Base-by-base conservation (phyloP, 2,797 vertebrate genomes). In the Etheostoma perlongum region DNA sequence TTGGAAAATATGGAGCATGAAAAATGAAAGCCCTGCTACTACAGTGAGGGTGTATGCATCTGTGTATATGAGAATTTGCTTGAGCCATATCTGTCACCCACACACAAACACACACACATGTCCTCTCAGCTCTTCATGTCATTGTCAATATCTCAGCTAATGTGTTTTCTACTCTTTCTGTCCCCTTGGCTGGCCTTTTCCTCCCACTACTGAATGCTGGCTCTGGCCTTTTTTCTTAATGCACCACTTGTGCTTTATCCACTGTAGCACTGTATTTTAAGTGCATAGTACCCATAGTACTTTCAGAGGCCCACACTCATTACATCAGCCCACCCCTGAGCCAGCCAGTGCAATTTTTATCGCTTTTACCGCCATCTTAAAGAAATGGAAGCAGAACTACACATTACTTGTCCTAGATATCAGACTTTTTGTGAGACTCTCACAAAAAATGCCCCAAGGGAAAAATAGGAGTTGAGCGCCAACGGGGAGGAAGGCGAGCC, bases 191-290 rank as follows among this genome's bases (percentile, higher is more conserved):
- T 58, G 62, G 54, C 63, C 62, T 63, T 65, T 64, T 78, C 49
- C 61, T 52, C 61, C 74, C 44, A n/a, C 59, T 40, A 25, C 51
- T 58, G 30, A 69, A 57, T 10, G 2, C 6, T 21, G 65, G 57
- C 67, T 59, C 53, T 54, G 25, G 74, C 71, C 67, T 81, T 66
- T 78, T 67, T 61, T 59, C 72, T 70, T 84, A 81, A 83, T 84
- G 84, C 79, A 72, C 58, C 46, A 19, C 52, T 66, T 74, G 68
- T 58, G 25, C 68, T 68, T 58, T 15, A 40, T 77, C 36, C 42
- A 63, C 75, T 54, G 46, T 19, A 30, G 66, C 33, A 4, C 47
- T 44, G 59, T 19, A 59, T 25, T 53, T 78, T 84, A 81, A 88
- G 84, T 88, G 87, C 80, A 74, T 2, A 11, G n/a, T n/a, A 40